Base-by-base conservation (phyloP, 2,113 vertebrate genomes). In the Burhinus oedicnemus region DNA sequence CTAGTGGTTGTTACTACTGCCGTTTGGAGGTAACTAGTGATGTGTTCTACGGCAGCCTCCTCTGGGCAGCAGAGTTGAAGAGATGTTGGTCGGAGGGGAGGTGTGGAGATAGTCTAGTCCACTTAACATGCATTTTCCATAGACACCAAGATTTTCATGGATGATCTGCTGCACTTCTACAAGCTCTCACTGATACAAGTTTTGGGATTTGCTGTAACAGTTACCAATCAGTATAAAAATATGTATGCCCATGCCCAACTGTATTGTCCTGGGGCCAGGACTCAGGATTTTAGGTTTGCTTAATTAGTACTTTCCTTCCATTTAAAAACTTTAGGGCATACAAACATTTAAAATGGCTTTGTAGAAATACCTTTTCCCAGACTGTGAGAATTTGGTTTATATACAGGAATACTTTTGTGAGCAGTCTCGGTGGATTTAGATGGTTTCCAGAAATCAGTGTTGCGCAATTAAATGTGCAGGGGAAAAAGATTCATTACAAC, bases 361-460 rank as follows among this genome's bases (percentile, higher is more conserved):
- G 47, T 49, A 80, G 84, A 90, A 96, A 72, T 91, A 47, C 15
- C 23, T 22, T 93, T 92, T 93, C 58, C 61, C 54, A 79, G 74
- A 30, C 45, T 45, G 8, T 61, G 74, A 84, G 74, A 66, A 70
- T 85, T 79, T 85, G 45, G 9, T 90, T 91, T 90, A 66, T 90
- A 27, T 70, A 83, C n/a, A 81, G 42, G n/a, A 57, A 40, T 62
- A 18, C 62, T 71, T 94, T 34, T 70, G 29, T 94, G 83, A 87
- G 78, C 29, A 18, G 44, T 90, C 79, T 91, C 23, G 0, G 44
- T 88, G 64, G 87, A 83, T 84, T 94, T 88, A 87, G 66, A 71
- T 66, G 55, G 66, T 92, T 96, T 92, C 36, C 66, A 82, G 70
- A 96, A 95, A 68, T 95, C 58, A 19, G 66, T 54, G 62, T 95